These are phyloP conservation scores for Passer montanus DNA, from an alignment of 2,113 vertebrate species.

Conservation along the genomic window DNA sequence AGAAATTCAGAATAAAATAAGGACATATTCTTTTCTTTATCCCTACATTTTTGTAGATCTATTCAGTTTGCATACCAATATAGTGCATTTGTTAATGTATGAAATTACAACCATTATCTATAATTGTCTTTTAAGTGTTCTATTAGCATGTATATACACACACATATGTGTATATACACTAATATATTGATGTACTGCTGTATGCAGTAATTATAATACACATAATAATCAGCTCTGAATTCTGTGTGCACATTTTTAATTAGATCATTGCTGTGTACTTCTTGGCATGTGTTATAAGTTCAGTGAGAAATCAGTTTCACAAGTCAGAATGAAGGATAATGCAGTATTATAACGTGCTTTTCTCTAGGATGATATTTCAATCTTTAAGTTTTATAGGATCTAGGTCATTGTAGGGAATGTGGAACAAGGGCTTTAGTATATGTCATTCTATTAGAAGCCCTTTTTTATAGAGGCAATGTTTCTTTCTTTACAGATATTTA, in stretches of 20 bases:
- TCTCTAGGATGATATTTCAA: neutral
- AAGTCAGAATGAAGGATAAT: neutral
- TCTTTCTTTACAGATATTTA: constrained; percentile 12
- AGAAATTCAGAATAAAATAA: neutral
- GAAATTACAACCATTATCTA: neutral
- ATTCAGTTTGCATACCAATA: neutral
- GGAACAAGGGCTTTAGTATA: neutral
- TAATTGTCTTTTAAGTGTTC: neutral
- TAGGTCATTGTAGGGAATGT: neutral
- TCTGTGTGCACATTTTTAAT: neutral
- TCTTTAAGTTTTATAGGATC: neutral
- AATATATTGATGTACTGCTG: neutral
- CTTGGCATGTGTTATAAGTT: neutral
- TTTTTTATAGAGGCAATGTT: neutral
- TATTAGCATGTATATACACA: neutral
- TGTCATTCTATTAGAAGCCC: neutral
- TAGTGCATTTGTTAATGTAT: neutral
- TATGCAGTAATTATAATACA: neutral
- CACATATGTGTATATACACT: neutral
- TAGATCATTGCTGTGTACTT: neutral
- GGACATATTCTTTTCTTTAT: neutral
- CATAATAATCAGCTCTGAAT: neutral
- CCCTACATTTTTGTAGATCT: neutral
- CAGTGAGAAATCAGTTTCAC: neutral
- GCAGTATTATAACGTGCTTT: neutral